Conservation (phyloP, 1,140 invertebrate genomes). For the Dolichoris vasculosae region DNA sequence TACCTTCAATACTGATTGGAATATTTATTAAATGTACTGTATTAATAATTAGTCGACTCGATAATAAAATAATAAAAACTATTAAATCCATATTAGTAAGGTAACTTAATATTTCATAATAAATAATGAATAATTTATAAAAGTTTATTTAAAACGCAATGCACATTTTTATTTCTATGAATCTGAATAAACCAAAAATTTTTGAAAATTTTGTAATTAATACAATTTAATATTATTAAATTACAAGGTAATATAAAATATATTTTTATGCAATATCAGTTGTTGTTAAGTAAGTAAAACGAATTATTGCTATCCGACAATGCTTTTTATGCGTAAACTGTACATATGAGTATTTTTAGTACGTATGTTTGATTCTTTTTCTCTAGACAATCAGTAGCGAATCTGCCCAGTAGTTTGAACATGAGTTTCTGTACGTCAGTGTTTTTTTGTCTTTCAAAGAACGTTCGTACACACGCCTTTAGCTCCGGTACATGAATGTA, state of each 20-base stretch:
- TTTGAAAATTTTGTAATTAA: too few relatives aligned
- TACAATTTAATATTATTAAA: too few relatives aligned
- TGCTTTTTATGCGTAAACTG: not conserved
- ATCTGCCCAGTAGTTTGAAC: not conserved
- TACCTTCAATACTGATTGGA: too few relatives aligned
- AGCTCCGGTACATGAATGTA: not conserved
- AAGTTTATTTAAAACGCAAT: not conserved
- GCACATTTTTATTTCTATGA: not conserved
- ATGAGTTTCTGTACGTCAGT: conserved; percentile 25
- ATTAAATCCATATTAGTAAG: not conserved
- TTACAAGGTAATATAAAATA: too few relatives aligned
- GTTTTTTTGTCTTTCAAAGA: not conserved
- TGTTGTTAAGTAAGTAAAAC: too few relatives aligned
- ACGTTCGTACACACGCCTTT: conserved; percentile 3
- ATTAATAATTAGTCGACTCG: not conserved
- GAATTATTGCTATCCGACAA: not conserved
- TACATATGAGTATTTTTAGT: not conserved
- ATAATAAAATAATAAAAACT: not conserved
- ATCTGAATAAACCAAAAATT: not conserved
- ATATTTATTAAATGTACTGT: too few relatives aligned
- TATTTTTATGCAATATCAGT: too few relatives aligned
- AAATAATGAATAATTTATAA: not conserved
- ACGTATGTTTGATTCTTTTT: not conserved
- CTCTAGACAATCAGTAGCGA: not conserved
- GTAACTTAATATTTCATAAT: not conserved